Evolutionary conservation across 2,888 invertebrate genomes (phyloP).

Genomic region (Agrochola litura): DNA sequence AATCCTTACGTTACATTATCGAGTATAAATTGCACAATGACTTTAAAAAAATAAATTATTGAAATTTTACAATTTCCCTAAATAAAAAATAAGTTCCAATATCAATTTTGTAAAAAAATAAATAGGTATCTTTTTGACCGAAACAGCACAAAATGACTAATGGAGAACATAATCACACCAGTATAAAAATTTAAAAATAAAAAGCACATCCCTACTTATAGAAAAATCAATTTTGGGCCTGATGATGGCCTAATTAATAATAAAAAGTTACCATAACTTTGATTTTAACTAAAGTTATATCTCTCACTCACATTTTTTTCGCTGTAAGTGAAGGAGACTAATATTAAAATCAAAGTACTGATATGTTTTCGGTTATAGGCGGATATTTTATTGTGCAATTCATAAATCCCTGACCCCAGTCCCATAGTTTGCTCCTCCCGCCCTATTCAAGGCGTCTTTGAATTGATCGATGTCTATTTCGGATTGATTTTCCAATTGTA

Average conservation of each 20-base stretch:
- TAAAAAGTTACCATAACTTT: constrained; percentile 67
- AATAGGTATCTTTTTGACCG: constrained; percentile 61
- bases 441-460: constrained; percentile 92
- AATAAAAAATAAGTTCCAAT: constrained; percentile 74
- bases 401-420: constrained; percentile 93
- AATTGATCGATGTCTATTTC: constrained; percentile 94
- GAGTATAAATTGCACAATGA: constrained; percentile 79
- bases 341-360: constrained; percentile 69
- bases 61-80: constrained; percentile 61
- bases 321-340: constrained; percentile 35
- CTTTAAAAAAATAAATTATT: constrained; percentile 70
- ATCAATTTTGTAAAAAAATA: constrained; percentile 74
- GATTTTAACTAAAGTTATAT: constrained; percentile 57
- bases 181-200: constrained; percentile 59
- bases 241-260: constrained; percentile 66
- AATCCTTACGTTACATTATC: constrained; percentile 76
- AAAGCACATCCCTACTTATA: constrained; percentile 58
- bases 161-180: constrained; percentile 57
- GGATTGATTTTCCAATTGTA: constrained; percentile 92
- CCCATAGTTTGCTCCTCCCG: constrained; percentile 95
- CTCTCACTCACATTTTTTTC: constrained; percentile 20
- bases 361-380: constrained; percentile 70
- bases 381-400: constrained; percentile 77
- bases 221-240: constrained; percentile 68
- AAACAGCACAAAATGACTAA: constrained; percentile 61